Base-by-base conservation (phyloP, 2,797 vertebrate species). In the Sarcophilus harrisii region DNA sequence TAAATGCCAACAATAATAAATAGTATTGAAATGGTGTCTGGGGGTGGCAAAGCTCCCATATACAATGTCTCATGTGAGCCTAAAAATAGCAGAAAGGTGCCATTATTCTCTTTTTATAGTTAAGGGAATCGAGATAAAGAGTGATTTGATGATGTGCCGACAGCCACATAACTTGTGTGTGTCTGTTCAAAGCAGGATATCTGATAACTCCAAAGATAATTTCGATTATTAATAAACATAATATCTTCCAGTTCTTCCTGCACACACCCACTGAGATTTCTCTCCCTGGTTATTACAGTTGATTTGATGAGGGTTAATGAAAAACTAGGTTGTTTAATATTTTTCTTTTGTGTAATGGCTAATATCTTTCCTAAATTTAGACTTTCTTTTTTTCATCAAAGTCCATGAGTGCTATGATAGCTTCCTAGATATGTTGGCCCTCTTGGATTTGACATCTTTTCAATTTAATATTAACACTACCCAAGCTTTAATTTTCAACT, bases 401-500 rank as follows among this genome's bases (percentile, higher is more conserved):
- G 29, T 57, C 49, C 49, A 57, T 16, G 13, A 90, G 89, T 95
- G 81, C 59, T 45, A 24, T 60, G 96, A 92, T 3, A 13, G 94
- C 95, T 94, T 66, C 13, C 60, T 16, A 13, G 29, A 54, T 95
- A 9, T 13, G 52, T 57, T 91, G 58, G 24, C 91, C 96, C 94
- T 94, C 18, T 94, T 91, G 94, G 55, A 49, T 55, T 92, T 52
- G 4, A 91, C 38, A 62, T 13, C 38, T 58, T 91, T 52, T 54
- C 91, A 29, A 4, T 96, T 97, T 95, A 96, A 97, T 92, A 94
- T 97, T 97, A 96, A 95, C 58, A 92, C 29, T 3, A 89, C 2
- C 32, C 95, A 95, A 58, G 28, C 32, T 97, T 98, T 97, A 97
- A 97, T 98, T 93, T 97, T 95, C 89, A 98, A 97, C 49, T 90